Base-by-base conservation (phyloP, 2,797 vertebrate species). In the Leptodactylus fallax region DNA sequence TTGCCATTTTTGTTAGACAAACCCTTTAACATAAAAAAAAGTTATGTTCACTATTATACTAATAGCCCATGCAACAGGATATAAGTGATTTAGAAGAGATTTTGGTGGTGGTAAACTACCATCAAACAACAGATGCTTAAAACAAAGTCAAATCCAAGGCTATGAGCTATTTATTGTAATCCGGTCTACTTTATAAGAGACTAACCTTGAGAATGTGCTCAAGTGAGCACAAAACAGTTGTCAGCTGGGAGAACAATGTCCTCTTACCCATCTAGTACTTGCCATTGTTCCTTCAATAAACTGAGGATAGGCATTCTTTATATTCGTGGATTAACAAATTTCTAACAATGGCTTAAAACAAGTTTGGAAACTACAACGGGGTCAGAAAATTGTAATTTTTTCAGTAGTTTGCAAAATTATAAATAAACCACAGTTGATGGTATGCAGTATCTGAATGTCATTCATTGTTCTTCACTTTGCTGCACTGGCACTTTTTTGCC, bases 381-480 rank as follows among this genome's bases (percentile, higher is more conserved):
- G 8, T 78, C n/a, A 56, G 8, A 11, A 81, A 49, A 63, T 61
- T 53, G 11, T 65, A 7, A n/a, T 45, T 83, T 83, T 85, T 7
- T 63, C 45, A 51, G 23, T 8, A 3, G 7, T 55, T 61, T 61
- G 67, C 82, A 77, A 85, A 23, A 49, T 47, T 49, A 74, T 47
- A 74, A 72, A 49, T 21, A 11, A 11, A 8, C 51, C 49, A 10
- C 14, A 72, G 56, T 80, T 80, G 58, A 47, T 21, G 12, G 49
- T 51, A 23, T 65, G n/a, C 6, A 3, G 11, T 5, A 8, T 19
- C 51, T 81, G 78, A 85, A 85, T 85, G 83, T 63, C 78, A 58
- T 81, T 49, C 17, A 61, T 76, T 76, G 36, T 76, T 65, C 56
- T 47, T 65, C 36, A 17, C 45, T 56, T 27, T 87, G 86, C 86